Base-by-base conservation (phyloP, 2,113 vertebrate species). In the Amphilophus citrinellus region DNA sequence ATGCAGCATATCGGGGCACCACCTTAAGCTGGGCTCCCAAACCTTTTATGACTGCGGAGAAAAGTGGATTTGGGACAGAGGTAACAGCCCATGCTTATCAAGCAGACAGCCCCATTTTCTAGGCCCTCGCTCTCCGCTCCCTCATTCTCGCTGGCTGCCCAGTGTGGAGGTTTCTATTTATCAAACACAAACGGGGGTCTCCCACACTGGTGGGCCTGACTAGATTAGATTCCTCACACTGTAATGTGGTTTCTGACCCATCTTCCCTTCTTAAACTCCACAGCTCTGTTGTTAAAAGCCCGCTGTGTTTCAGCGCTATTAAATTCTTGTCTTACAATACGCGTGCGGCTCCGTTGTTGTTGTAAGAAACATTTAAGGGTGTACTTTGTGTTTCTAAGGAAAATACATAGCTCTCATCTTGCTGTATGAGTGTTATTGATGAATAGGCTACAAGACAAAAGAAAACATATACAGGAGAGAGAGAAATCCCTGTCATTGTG, bases 51-150 rank as follows among this genome's bases (percentile, higher is more conserved):
- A 88, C 87, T 85, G 84, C 84, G 71, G 90, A 94, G 87, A 93
- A 90, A 93, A 95, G 93, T 94, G 92, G 88, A 89, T 94, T 93
- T 80, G 88, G 84, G 68, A 89, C 84, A 37, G 76, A 80, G 87
- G 91, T 92, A 92, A 91, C 89, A 84, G 93, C 88, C 76, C 85
- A 76, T 84, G 91, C 90, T 94, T 92, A 90, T 93, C 93, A 94
- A 95, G 84, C 66, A 89, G 94, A 95, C 91, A 91, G 83, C 88
- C 91, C 94, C 88, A 93, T 95, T 95, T 95, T 95, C 92, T 89
- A 86, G 79, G 61, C 71, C 77, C 66, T 86, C 65, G 83, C 88
- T 88, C 81, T 83, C 56, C 22, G 68, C 86, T 85, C 44, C 44
- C 47, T 66, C 53, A 1, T 90, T 84, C 61, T 85, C 73, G 44